Base-by-base conservation (phyloP, 2,888 invertebrate genomes). In the Sinhomidia bicolor region DNA sequence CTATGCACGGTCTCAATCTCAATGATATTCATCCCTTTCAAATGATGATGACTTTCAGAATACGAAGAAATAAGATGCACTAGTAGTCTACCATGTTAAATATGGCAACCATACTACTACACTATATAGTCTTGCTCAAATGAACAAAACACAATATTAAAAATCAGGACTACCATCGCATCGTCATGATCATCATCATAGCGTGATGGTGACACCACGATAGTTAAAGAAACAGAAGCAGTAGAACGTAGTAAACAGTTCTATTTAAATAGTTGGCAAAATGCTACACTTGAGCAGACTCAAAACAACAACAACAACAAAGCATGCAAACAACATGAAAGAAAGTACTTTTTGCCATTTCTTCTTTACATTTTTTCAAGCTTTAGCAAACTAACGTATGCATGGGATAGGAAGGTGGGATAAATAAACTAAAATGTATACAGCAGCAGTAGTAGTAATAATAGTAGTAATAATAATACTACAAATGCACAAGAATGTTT, bases 291-390 rank as follows among this genome's bases (percentile, higher is more conserved):
- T 36, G 3, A 17, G 9, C 36, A 17, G 65, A 6, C 65, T 65
- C 36, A 68, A 41, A 41, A 36, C 41, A 74, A 74, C 23, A 74
- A 41, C 20, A 71, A 71, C 74, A 74, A 74, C 74, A 74, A 74
- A 47, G 26, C 26, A 74, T 20, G 47, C 47, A 12, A 74, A 47
- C 10, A 74, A 47, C 26, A 74, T 47, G 47, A 74, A 74, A 74
- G 74, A 74, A 74, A 74, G 47, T 74, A 74, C 12, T 26, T 74
- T 41, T 74, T 41, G 41, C 68, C 6, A 68, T 68, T 68, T 68
- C 68, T 60, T 60, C 7, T n/a, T 36, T 41, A 71, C 36, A 71
- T n/a, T n/a, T n/a, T n/a, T n/a, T n/a, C n/a, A n/a, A n/a, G n/a
- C n/a, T n/a, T n/a, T n/a, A n/a, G n/a, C 68, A 41, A 36, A 20